phyloP scores from a whole-genome alignment of 1,140 invertebrate species.

The Odontomachus brunneus region DNA sequence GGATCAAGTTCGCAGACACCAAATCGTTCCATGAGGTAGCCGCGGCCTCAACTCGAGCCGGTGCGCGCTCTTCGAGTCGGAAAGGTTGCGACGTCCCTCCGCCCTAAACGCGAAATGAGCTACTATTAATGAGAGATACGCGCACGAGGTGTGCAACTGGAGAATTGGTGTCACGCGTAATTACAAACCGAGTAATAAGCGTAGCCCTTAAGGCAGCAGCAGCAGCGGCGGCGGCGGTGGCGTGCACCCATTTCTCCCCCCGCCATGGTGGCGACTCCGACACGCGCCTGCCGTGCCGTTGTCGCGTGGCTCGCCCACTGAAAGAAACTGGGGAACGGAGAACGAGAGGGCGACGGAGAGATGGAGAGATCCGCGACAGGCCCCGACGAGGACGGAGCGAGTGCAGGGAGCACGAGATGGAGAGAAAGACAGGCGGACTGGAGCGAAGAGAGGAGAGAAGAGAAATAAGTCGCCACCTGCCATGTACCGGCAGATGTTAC shows the following conservation, averaged over 20 bases:
- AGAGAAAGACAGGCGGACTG: neutral
- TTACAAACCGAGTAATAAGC: constrained; percentile 45
- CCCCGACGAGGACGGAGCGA: constrained; percentile 38
- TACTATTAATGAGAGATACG: neutral
- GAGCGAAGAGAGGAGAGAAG: constrained; percentile 57
- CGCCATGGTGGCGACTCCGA: constrained; percentile 66
- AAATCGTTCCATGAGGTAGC: neutral
- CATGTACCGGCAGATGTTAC: constrained; percentile 77
- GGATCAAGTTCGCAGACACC: too few species aligned
- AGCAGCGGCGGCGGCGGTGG: neutral
- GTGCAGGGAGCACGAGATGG: constrained; percentile 53
- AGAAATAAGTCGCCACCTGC: constrained; percentile 80
- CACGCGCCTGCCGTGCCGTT: constrained; percentile 75
- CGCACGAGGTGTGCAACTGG: neutral
- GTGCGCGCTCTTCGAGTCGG: neutral
- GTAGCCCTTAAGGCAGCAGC: constrained; percentile 40
- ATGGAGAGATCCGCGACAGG: neutral
- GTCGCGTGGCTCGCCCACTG: constrained; percentile 74
- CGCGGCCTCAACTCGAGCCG: neutral
- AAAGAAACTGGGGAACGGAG: constrained; percentile 27
- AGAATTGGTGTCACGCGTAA: constrained; percentile 57
- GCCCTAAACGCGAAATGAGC: neutral
- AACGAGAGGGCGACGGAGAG: constrained; percentile 36
- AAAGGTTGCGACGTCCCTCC: neutral
- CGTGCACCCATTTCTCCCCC: constrained; percentile 50